Evolutionary conservation across 2,113 vertebrate species (phyloP).

Genomic region (Cyprinodon brontotheroides): DNA sequence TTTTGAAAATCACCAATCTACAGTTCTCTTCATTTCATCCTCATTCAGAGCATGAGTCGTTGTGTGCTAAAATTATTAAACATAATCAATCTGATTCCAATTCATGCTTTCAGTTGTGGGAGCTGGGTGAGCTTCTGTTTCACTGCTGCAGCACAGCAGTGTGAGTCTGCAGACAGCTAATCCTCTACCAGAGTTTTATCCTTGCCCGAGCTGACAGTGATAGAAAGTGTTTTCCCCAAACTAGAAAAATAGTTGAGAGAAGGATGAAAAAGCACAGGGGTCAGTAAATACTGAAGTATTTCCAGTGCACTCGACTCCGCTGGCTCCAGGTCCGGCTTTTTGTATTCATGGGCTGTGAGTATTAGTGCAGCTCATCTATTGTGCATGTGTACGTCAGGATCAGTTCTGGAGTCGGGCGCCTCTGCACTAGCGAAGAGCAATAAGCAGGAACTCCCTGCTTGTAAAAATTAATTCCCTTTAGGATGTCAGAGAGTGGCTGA

Average conservation of each 20-base stretch:
- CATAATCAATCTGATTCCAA: constrained; percentile 67
- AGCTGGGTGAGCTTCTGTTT: constrained; percentile 67
- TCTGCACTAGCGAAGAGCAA: constrained; percentile 62
- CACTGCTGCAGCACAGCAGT: constrained; percentile 70
- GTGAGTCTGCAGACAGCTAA: constrained; percentile 74
- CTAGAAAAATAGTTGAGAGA: constrained; percentile 82
- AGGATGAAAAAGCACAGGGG: constrained; percentile 76
- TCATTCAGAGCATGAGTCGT: constrained; percentile 53
- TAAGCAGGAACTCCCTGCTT: constrained; percentile 72
- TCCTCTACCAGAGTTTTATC: constrained; percentile 76
- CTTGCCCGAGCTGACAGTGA: constrained; percentile 79
- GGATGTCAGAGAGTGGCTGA: constrained; percentile 63
- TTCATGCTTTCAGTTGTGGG: constrained; percentile 59
- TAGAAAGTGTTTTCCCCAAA: constrained; percentile 83
- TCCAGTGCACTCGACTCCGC: constrained; percentile 56
- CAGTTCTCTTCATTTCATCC: constrained; percentile 51
- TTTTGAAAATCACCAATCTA: constrained; percentile 3
- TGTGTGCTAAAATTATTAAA: constrained; percentile 67
- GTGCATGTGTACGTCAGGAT: constrained; percentile 71
- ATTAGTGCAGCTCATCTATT: constrained; percentile 71
- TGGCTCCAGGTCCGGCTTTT: constrained; percentile 60
- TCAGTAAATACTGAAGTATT: constrained; percentile 78
- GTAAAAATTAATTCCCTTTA: constrained; percentile 75
- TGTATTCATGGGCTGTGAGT: constrained; percentile 70
- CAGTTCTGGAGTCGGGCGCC: constrained; percentile 61